phyloP scores from a whole-genome alignment of 2,888 invertebrate genomes.

The Torymus auratus region DNA sequence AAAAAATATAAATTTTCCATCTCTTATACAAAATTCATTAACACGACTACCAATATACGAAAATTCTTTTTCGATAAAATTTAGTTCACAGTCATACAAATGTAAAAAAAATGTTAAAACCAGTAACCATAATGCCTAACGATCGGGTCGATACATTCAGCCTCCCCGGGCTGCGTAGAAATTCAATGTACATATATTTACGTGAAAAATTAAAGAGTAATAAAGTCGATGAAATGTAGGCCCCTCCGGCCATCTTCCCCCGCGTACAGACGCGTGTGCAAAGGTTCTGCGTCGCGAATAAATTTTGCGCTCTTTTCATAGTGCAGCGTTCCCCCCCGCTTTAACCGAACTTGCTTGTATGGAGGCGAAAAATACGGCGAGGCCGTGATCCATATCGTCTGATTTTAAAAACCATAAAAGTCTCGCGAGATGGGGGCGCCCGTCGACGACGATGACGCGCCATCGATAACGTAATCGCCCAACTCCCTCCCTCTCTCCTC shows the following conservation, averaged over 20 bases:
- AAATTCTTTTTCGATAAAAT: no score
- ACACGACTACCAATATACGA: no score
- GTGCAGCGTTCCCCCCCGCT: not conserved
- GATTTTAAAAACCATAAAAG: conserved; percentile 50
- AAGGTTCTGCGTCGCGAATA: not conserved
- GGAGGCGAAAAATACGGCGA: conserved; percentile 5
- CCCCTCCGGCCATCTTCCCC: not conserved
- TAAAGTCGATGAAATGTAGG: not conserved
- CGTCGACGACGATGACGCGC: conserved; percentile 5
- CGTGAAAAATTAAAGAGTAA: conserved; percentile 2
- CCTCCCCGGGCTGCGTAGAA: not conserved
- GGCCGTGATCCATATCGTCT: conserved; percentile 44
- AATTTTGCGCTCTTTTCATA: conserved; percentile 19
- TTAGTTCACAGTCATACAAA: no score
- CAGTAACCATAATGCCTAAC: no score
- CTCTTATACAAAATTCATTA: no score
- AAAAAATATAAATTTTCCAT: no score
- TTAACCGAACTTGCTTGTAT: conserved; percentile 33
- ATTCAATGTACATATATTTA: not conserved
- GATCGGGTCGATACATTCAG: no score
- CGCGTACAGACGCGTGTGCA: not conserved
- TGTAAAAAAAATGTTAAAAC: no score
- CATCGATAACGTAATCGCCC: conserved; percentile 41
- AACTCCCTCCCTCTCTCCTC: not conserved
- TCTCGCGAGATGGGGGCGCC: not conserved